A percentile compares a stretch with the other conserved stretches of the same genome.
Evolutionary conservation across 2,797 vertebrate species (phyloP).

Genomic region (Gila robusta): DNA sequence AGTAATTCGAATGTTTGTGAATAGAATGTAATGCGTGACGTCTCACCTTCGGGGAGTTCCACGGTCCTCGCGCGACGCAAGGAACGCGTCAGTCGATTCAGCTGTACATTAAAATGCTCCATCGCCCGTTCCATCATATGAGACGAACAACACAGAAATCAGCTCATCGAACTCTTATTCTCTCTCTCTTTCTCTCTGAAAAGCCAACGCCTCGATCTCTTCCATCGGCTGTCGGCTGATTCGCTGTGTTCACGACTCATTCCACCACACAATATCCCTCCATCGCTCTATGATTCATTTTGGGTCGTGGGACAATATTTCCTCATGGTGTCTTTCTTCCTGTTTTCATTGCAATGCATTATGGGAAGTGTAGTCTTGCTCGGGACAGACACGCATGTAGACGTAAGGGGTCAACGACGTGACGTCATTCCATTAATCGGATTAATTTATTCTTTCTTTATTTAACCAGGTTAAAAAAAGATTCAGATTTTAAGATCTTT

Average conservation of each 20-base stretch:
- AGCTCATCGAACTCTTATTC: slow-evolving; percentile 53
- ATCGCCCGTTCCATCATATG: slow-evolving; percentile 99
- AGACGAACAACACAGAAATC: slow-evolving; percentile 33
- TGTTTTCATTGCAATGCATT: slow-evolving; percentile 27
- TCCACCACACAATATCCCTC: neutral
- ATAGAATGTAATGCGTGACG: neutral
- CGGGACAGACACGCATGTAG: neutral
- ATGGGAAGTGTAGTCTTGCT: slow-evolving; percentile 21
- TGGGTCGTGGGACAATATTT: neutral
- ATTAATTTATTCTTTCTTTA: too few species aligned
- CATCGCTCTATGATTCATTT: slow-evolving; percentile 14
- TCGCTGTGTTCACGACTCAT: neutral
- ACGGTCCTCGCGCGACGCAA: slow-evolving; percentile 95
- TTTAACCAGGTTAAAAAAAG: too few species aligned
- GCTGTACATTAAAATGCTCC: slow-evolving; percentile 91
- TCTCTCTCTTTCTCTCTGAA: slow-evolving; percentile 9
- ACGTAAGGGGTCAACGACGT: neutral
- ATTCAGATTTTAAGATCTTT: neutral
- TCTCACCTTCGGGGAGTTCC: slow-evolving; percentile 93
- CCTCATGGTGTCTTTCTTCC: slow-evolving; percentile 41
- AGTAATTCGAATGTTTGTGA: neutral
- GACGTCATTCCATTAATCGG: neutral
- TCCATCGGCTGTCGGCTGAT: slow-evolving; percentile 4
- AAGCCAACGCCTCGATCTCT: neutral
- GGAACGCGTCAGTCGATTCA: slow-evolving; percentile 93